These are phyloP conservation scores for Ephestia elutella DNA, from an alignment of 1,140 invertebrate species.

Conservation along the genomic window DNA sequence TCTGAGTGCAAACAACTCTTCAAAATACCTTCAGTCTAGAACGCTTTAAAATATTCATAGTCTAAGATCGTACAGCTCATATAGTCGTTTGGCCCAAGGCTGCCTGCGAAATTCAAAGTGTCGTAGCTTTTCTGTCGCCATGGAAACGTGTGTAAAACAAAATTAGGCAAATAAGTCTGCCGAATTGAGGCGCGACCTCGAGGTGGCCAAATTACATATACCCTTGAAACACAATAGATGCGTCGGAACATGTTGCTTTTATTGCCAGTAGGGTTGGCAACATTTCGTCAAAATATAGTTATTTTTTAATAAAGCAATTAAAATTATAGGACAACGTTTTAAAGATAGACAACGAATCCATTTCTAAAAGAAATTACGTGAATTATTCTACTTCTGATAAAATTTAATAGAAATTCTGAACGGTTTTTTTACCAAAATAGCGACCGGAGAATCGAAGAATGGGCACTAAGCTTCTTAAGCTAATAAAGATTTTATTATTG, in stretches of 20 bases:
- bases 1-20: too few species aligned
- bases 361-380: too few species aligned
- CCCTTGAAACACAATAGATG: slow-evolving; percentile 1
- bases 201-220: neutral
- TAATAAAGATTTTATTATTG: neutral
- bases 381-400: too few species aligned
- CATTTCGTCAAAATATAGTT: too few species aligned
- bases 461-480: too few species aligned
- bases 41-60: slow-evolving; percentile 19
- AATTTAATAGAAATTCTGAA: too few species aligned
- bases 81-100: slow-evolving; percentile 23
- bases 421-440: too few species aligned
- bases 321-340: too few species aligned
- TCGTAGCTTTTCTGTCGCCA: slow-evolving; percentile 31
- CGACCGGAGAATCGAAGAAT: too few species aligned
- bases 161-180: slow-evolving; percentile 44
- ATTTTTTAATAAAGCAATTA: too few species aligned
- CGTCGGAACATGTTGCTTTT: neutral
- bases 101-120: slow-evolving; percentile 40
- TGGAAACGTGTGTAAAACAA: slow-evolving; percentile 49
- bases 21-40: neutral
- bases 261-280: too few species aligned
- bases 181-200: neutral
- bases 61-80: slow-evolving; percentile 13
- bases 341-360: too few species aligned